Base-by-base conservation (phyloP, 2,888 invertebrate genomes). In the Cybosia mesomella region DNA sequence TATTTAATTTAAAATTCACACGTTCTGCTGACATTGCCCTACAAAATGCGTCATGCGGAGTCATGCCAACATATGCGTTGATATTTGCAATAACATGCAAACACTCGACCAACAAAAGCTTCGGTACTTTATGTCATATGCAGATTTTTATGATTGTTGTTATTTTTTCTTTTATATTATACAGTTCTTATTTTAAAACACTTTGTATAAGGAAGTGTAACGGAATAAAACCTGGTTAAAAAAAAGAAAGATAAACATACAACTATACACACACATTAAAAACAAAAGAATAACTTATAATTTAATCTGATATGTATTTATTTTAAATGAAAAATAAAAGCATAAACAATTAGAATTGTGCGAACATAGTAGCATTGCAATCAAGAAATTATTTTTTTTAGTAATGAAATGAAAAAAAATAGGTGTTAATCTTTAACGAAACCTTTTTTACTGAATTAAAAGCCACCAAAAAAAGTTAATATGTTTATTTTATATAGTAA, bases 1-100 rank as follows among this genome's bases (percentile, higher is more conserved):
- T 66, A 75, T 63, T 66, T 53, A 62, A 58, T 74, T 76, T 76
- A 75, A 70, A 67, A 76, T 84, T 83, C 83, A 71, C 85, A 84
- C 82, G 82, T 84, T 80, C 72, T 72, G 83, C 81, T 83, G 85
- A 86, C 85, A 84, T 84, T 84, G 86, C 75, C 82, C 86, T 80
- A 80, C 70, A 77, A 78, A 82, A 66, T 78, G 76, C 83, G 81
- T 83, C 82, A 83, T 75, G 68, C 64, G 77, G 76, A 82, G 81
- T 83, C 82, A 83, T 75, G 68, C 64, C 22, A 64, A 71, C 84
- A 84, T 78, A 77, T 81, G 82, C 74, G 55, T n/a, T 71, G 60
- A 58, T 65, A 71, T 71, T 67, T 61, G 72, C 68, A 68, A 67
- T 62, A 64, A 61, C 64, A 66, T 72, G 24, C 58, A 53, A 11